Percentiles rank a stretch among this genome's conserved stretches.
Conservation (phyloP, 2,888 invertebrate genomes). For the Myopa testacea region DNA sequence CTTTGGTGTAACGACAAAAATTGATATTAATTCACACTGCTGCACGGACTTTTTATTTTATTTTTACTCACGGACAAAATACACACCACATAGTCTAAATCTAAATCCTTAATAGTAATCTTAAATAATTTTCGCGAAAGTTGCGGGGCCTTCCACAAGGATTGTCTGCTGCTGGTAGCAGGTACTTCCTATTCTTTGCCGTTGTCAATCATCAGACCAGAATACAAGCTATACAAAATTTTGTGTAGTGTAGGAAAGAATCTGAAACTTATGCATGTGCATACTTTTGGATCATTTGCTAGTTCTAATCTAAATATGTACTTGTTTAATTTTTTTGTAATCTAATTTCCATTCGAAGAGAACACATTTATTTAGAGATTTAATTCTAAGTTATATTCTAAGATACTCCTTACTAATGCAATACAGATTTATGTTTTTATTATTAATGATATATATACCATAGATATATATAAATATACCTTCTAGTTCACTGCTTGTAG, state of each 20-base stretch:
- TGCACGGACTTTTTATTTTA: constrained; percentile 33
- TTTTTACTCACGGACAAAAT: constrained; percentile 33
- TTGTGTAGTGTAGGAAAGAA: constrained; percentile 23
- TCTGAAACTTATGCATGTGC: constrained; percentile 6
- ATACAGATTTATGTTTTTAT: constrained; percentile 24
- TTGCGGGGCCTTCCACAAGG: constrained; percentile 30
- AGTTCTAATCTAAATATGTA: neutral
- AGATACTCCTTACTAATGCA: constrained; percentile 20
- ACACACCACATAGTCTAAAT: constrained; percentile 40
- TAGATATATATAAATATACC: constrained; percentile 9
- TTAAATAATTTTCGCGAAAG: constrained; percentile 35
- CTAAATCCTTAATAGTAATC: constrained; percentile 39
- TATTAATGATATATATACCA: constrained; percentile 2
- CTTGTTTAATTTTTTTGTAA: constrained; percentile 10
- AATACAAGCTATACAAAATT: constrained; percentile 27
- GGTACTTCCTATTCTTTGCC: constrained; percentile 20
- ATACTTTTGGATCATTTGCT: no score
- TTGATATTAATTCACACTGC: constrained; percentile 43
- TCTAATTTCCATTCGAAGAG: neutral
- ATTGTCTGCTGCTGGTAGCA: constrained; percentile 38
- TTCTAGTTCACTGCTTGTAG: constrained; percentile 21
- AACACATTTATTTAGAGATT: neutral
- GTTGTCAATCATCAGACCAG: constrained; percentile 9
- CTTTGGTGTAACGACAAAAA: constrained; percentile 48
- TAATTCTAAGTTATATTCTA: constrained; percentile 31